Conservation (phyloP, 1,140 invertebrate genomes). For the Eubasilissa regina region DNA sequence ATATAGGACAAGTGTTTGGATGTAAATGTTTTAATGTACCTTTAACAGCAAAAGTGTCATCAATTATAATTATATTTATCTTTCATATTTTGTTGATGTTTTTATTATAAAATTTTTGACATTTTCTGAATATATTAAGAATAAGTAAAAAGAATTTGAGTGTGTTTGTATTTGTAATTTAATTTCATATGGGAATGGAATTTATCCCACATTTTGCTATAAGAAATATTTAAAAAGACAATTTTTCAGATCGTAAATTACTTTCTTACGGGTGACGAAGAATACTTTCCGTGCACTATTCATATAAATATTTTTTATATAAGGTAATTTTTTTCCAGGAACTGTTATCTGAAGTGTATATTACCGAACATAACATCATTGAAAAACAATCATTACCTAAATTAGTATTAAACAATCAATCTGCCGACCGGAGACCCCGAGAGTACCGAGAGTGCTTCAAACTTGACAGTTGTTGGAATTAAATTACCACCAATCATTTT, state of each 20-base stretch:
- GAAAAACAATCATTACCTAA: constrained; percentile 9
- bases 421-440: too few relatives aligned
- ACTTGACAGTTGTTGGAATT: not conserved
- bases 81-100: constrained; percentile 59
- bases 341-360: too few relatives aligned
- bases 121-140: constrained; percentile 50
- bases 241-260: constrained; percentile 17
- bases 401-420: too few relatives aligned
- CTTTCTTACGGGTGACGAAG: constrained; percentile 1
- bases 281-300: constrained; percentile 2
- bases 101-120: constrained; percentile 54
- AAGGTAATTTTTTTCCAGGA: not conserved
- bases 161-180: constrained; percentile 33
- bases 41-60: constrained; percentile 55
- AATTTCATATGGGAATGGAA: constrained; percentile 23
- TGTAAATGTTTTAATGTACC: constrained; percentile 60
- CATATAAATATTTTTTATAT: constrained; percentile 34
- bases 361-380: not conserved
- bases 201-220: constrained; percentile 4
- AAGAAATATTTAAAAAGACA: constrained; percentile 31
- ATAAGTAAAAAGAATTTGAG: constrained; percentile 36
- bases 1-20: constrained; percentile 57
- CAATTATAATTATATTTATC: constrained; percentile 60
- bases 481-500: constrained; percentile 19
- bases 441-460: too few relatives aligned